phyloP scores from a whole-genome alignment of 1,140 invertebrate species.

The Cotesia glomerata region DNA sequence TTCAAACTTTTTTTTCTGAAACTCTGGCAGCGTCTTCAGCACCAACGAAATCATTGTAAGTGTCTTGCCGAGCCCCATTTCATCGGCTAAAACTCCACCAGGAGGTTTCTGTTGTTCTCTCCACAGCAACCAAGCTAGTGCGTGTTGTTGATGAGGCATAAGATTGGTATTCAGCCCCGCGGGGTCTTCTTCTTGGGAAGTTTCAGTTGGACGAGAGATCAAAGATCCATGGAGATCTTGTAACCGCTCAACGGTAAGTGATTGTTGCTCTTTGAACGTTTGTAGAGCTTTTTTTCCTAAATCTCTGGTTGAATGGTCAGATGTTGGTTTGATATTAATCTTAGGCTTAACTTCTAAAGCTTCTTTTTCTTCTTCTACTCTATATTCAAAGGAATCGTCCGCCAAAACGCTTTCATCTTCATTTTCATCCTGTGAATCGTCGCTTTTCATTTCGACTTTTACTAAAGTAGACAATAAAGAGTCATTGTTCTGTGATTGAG shows the following conservation, averaged over 20 bases:
- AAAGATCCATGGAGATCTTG: conserved; percentile 77
- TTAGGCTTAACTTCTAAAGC: neutral
- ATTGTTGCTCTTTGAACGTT: conserved; percentile 68
- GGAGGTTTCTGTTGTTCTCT: conserved; percentile 81
- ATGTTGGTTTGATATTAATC: conserved; percentile 15
- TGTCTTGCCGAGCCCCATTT: conserved; percentile 95
- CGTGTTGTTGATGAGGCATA: conserved; percentile 87
- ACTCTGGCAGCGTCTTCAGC: conserved; percentile 22
- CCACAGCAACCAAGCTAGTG: conserved; percentile 88
- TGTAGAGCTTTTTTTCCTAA: conserved; percentile 63
- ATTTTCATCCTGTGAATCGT: too few species aligned
- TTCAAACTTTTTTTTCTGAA: neutral
- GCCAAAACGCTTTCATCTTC: too few species aligned
- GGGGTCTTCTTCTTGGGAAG: conserved; percentile 69
- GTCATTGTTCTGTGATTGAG: too few species aligned
- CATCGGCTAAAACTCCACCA: conserved; percentile 88
- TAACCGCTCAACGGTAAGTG: conserved; percentile 74
- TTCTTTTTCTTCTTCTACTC: neutral
- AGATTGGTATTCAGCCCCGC: conserved; percentile 70
- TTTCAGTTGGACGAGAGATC: conserved; percentile 68
- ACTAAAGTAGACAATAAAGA: too few species aligned
- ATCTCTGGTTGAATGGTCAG: conserved; percentile 24
- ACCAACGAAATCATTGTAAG: conserved; percentile 86
- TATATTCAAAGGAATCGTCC: neutral
- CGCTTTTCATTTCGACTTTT: too few species aligned